Evolutionary conservation across 2,888 invertebrate species (phyloP).

Genomic region (Nematopogon swammerdamellus): DNA sequence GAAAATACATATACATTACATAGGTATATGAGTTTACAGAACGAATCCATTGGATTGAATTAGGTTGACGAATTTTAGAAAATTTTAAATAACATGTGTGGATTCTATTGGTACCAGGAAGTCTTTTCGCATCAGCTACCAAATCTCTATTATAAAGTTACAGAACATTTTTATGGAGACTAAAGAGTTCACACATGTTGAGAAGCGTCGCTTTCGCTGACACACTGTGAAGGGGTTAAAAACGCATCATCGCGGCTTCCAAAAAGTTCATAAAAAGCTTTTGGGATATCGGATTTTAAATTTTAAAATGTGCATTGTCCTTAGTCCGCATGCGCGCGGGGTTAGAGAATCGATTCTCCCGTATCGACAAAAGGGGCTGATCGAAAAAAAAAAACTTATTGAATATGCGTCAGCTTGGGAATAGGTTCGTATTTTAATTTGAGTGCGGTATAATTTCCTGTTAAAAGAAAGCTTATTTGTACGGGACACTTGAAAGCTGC

Average conservation of each 20-base stretch:
- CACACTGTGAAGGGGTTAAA: constrained; percentile 54
- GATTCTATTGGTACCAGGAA: too few species aligned
- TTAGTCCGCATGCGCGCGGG: constrained; percentile 30
- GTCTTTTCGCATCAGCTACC: too few species aligned
- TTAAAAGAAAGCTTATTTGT: too few species aligned
- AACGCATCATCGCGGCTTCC: constrained; percentile 41
- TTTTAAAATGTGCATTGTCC: constrained; percentile 58
- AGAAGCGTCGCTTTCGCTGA: constrained; percentile 11
- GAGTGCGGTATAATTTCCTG: neutral
- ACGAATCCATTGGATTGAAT: too few species aligned
- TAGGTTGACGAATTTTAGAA: too few species aligned
- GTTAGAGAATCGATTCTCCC: constrained; percentile 51
- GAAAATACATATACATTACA: too few species aligned
- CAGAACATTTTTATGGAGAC: too few species aligned
- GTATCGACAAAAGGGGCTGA: constrained; percentile 48
- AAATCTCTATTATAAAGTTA: too few species aligned
- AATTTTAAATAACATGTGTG: too few species aligned
- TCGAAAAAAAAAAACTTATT: constrained; percentile 37
- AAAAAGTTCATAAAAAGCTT: constrained; percentile 33
- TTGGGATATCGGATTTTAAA: constrained; percentile 58
- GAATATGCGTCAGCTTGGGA: constrained; percentile 46
- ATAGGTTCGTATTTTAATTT: neutral
- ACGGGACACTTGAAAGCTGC: too few species aligned
- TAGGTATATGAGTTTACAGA: too few species aligned
- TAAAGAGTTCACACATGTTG: too few species aligned